Evolutionary conservation across 1,140 invertebrate species (phyloP).

Genomic region (Leptestheria dahalacensis): DNA sequence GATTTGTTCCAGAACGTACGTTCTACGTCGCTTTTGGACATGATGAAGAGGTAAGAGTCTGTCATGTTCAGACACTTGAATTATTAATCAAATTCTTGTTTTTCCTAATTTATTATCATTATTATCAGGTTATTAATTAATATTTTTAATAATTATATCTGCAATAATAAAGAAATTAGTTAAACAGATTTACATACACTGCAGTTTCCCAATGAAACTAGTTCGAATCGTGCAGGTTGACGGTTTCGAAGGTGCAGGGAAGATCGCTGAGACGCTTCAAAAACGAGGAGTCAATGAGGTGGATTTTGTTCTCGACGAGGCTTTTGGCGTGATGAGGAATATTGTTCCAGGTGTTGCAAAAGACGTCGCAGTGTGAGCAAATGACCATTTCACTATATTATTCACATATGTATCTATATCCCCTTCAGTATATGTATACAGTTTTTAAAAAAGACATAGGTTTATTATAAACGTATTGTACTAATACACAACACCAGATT

Average conservation of each 20-base stretch:
- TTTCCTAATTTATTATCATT: neutral
- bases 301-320: conserved; percentile 41
- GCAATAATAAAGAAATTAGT: conserved; percentile 1
- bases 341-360: conserved; percentile 29
- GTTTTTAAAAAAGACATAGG: neutral
- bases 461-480: neutral
- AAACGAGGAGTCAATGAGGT: conserved; percentile 27
- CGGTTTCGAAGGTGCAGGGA: conserved; percentile 32
- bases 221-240: conserved; percentile 23
- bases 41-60: conserved; percentile 46
- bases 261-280: conserved; percentile 28
- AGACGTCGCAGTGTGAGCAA: conserved; percentile 33
- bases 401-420: neutral
- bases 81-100: neutral
- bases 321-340: conserved; percentile 30
- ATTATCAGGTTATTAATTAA: neutral
- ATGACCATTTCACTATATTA: no score
- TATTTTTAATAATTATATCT: neutral
- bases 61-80: no score
- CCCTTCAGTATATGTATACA: neutral
- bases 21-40: conserved; percentile 44
- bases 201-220: no score
- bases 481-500: neutral
- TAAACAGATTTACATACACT: no score
- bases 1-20: conserved; percentile 30